These are phyloP conservation scores for Xestia rhomboidea DNA, from an alignment of 2,888 invertebrate species.

Conservation along the genomic window DNA sequence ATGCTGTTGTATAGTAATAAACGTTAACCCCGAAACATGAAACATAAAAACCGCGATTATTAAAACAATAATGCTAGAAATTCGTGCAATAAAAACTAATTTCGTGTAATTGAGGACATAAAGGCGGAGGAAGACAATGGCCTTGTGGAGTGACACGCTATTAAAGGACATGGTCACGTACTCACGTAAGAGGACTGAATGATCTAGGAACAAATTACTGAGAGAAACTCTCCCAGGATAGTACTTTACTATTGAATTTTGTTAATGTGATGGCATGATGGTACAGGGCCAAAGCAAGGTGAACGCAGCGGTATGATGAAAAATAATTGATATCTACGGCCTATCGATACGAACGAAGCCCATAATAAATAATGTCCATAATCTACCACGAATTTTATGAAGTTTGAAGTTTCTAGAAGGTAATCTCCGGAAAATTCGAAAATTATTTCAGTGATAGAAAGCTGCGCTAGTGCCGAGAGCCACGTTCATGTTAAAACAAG, in stretches of 20 bases:
- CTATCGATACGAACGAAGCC: not conserved
- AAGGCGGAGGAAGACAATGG: constrained; percentile 33
- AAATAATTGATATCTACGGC: not conserved
- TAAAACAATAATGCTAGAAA: constrained; percentile 52
- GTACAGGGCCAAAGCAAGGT: not conserved
- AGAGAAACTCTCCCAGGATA: constrained; percentile 17
- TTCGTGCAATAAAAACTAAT: constrained; percentile 53
- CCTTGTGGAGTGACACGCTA: constrained; percentile 22
- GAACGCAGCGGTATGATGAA: not conserved
- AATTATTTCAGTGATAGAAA: not conserved
- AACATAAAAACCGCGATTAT: constrained; percentile 37
- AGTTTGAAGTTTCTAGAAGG: not conserved
- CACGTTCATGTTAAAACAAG: not conserved
- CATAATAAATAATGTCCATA: not conserved
- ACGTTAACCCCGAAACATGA: constrained; percentile 45
- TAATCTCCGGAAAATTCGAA: not conserved
- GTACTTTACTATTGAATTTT: constrained; percentile 3
- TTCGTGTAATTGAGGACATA: constrained; percentile 41
- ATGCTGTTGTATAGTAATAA: constrained; percentile 30
- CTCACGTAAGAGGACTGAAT: constrained; percentile 35
- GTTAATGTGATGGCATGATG: not conserved
- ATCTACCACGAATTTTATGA: not conserved
- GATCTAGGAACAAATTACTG: constrained; percentile 19
- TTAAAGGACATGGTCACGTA: constrained; percentile 45
- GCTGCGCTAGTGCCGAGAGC: not conserved